Conservation (phyloP, 1,140 invertebrate genomes). For the Chrysomallon squamiferum region DNA sequence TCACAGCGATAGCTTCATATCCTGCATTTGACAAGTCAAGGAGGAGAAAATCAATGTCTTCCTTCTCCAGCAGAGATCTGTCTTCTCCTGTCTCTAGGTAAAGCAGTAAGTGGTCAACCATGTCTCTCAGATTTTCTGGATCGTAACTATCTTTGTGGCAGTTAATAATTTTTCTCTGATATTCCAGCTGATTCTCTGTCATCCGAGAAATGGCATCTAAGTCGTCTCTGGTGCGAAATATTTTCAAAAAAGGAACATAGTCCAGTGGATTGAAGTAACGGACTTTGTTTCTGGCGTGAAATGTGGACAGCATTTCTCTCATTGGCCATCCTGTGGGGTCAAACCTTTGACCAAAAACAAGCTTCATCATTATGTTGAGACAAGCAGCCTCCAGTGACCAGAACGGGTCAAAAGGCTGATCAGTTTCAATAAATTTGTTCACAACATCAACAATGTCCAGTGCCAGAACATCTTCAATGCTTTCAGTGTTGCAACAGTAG, state of each 20-base stretch:
- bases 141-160: slow-evolving; percentile 42
- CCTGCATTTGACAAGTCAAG: slow-evolving; percentile 86
- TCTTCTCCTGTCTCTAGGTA: slow-evolving; percentile 50
- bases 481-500: slow-evolving; percentile 22
- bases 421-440: slow-evolving; percentile 25
- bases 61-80: slow-evolving; percentile 29
- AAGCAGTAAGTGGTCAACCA: slow-evolving; percentile 43
- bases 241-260: slow-evolving; percentile 29
- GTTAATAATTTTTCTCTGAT: slow-evolving; percentile 39
- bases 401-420: slow-evolving; percentile 32
- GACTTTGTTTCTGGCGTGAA: slow-evolving; percentile 21
- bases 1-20: slow-evolving; percentile 83
- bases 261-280: slow-evolving; percentile 22
- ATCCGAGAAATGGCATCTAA: slow-evolving; percentile 18
- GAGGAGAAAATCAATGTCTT: slow-evolving; percentile 43
- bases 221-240: slow-evolving; percentile 26
- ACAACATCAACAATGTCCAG: slow-evolving; percentile 32
- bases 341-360: slow-evolving; percentile 46
- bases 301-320: slow-evolving; percentile 37
- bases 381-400: slow-evolving; percentile 33
- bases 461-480: slow-evolving; percentile 34
- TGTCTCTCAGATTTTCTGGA: slow-evolving; percentile 36
- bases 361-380: slow-evolving; percentile 38
- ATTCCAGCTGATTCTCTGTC: slow-evolving; percentile 20
- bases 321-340: slow-evolving; percentile 34